phyloP scores from a whole-genome alignment of 2,797 vertebrate species.

The Pangasius mekongensis region DNA sequence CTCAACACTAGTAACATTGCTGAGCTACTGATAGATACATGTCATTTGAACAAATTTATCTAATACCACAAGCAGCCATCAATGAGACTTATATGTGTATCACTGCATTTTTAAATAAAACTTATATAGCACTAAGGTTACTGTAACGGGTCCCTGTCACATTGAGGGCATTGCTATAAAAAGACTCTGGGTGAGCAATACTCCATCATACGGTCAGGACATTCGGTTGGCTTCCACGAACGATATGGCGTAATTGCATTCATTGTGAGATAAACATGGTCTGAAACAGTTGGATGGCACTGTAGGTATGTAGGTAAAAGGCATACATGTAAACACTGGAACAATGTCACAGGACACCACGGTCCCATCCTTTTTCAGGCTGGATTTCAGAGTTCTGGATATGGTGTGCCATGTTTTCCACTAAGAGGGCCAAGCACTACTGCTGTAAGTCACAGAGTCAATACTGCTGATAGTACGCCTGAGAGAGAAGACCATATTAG shows the following conservation, averaged over 20 bases:
- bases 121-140: background rate
- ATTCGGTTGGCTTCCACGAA: background rate
- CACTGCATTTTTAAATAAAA: background rate
- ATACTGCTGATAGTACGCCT: background rate
- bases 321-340: background rate
- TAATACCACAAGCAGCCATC: background rate
- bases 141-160: background rate
- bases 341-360: background rate
- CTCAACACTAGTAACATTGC: background rate
- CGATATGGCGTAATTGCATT: background rate
- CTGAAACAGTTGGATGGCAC: background rate
- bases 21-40: background rate
- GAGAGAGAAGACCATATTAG: background rate
- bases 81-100: background rate
- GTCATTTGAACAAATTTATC: too few species aligned
- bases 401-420: background rate
- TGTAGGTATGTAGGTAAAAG: background rate
- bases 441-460: background rate
- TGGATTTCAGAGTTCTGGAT: background rate
- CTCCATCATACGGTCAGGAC: background rate
- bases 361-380: background rate
- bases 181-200: background rate
- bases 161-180: background rate
- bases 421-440: background rate
- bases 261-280: background rate